Evolutionary conservation across 2,113 vertebrate genomes (phyloP), one percentile per base, ranked within the genome.

Genomic region (Cichladusa arquata): DNA sequence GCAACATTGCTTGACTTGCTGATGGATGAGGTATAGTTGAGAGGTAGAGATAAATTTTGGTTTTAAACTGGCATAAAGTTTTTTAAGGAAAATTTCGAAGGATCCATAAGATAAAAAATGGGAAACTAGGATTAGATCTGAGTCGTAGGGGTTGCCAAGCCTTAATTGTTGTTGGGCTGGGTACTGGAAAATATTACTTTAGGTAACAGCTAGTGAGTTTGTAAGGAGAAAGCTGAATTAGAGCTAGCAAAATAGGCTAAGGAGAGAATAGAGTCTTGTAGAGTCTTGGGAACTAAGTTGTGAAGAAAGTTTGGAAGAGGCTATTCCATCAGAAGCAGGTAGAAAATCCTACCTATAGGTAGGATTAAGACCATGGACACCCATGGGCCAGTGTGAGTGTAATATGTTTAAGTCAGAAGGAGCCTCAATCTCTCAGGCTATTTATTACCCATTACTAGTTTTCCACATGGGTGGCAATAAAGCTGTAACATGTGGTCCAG

Each of bases 401-500:
- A 34, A 13, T 42, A 19, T 29, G 3, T 64, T 64, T 66, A 44
- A 58, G 14, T 62, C 47, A 71, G 38, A 51, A 82, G 31, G 28
- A 67, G 19, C 48, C n/a, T 4, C 20, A 6, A 2, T 51, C 5
- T 11, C 29, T 47, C 2, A 36, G 26, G 28, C 40, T 76, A 5
- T 45, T 79, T 76, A 5, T 42, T 74, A 61, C 5, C 20, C 20
- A 2, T 57, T 76, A 20, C 18, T 81, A 8, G 14, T 64, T 11
- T 72, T 87, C 47, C 33, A 31, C 42, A 44, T 58, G 28, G 12
- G 5, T 62, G 19, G 25, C 3, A 14, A 15, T 80, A 57, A 81
- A 72, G 28, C 38, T 4, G 5, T 34, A n/a, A 71, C 2, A 0
- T 1, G 1, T 36, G 56, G 42, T 66, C 16, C 57, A 81, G 19